phyloP scores from a whole-genome alignment of 2,797 vertebrate species.

The Silurus aristotelis region DNA sequence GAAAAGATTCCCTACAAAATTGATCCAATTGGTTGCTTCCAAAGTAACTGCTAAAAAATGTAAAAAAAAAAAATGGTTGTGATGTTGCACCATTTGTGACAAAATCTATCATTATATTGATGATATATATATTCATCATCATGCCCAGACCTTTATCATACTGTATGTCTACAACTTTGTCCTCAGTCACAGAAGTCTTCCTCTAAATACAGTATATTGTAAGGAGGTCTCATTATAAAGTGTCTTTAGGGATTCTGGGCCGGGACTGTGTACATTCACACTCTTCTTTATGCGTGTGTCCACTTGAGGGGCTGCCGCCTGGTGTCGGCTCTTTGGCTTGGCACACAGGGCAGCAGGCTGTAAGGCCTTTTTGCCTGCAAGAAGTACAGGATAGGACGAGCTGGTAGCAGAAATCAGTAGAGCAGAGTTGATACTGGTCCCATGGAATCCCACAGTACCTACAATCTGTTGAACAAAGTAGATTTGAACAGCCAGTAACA shows the following conservation, averaged over 20 bases:
- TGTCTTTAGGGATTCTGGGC: conserved; percentile 82
- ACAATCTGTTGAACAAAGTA: conserved; percentile 76
- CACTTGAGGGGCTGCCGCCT: conserved; percentile 51
- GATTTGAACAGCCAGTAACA: background rate
- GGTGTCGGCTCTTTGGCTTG: conserved; percentile 80
- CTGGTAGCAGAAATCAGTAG: conserved; percentile 86
- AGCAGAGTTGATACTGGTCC: conserved; percentile 91
- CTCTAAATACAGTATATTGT: background rate
- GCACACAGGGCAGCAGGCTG: conserved; percentile 88
- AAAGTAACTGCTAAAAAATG: background rate
- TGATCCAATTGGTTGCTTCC: background rate
- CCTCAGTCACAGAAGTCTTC: background rate
- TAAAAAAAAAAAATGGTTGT: background rate
- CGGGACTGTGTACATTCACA: conserved; percentile 89
- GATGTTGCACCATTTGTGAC: background rate
- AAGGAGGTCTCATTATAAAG: conserved; percentile 3
- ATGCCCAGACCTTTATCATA: background rate
- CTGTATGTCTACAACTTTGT: background rate
- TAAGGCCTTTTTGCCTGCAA: conserved; percentile 80
- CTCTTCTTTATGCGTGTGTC: conserved; percentile 79
- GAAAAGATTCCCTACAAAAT: background rate
- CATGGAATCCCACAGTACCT: conserved; percentile 86
- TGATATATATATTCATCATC: background rate
- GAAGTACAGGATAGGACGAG: conserved; percentile 84
- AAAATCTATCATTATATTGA: background rate